A percentile compares a stretch with the other conserved stretches of the same genome.
Conservation (phyloP, 2,888 invertebrate species). For the Raillietiella orientalis region DNA sequence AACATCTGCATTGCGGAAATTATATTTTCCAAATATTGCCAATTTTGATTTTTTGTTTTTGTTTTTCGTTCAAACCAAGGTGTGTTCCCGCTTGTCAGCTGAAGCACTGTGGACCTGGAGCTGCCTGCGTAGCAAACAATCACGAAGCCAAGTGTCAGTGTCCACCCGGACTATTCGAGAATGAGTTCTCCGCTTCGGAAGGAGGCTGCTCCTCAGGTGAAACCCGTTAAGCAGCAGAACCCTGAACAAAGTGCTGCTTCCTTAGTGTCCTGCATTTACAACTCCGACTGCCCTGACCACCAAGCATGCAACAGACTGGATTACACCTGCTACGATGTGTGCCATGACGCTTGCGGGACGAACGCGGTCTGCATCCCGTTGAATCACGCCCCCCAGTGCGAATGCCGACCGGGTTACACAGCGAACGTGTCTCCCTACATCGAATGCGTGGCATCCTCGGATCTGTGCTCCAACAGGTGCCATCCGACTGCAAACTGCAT, state of each 20-base stretch:
- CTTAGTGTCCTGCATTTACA: conserved; percentile 12
- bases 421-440: conserved; percentile 55
- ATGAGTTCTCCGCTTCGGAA: too few species aligned
- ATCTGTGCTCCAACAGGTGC: conserved; percentile 21
- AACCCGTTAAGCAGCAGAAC: too few species aligned
- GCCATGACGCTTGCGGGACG: conserved; percentile 47
- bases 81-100: conserved; percentile 46
- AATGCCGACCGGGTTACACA: conserved; percentile 50
- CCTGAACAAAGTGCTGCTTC: too few species aligned
- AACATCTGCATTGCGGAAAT: too few species aligned
- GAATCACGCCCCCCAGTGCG: conserved; percentile 44
- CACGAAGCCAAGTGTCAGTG: conserved; percentile 67
- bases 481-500: conserved; percentile 48
- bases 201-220: too few species aligned
- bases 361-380: conserved; percentile 65
- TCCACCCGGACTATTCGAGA: conserved; percentile 50
- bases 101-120: conserved; percentile 45
- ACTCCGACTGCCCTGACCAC: conserved; percentile 26
- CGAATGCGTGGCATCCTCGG: conserved; percentile 26
- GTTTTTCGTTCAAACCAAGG: conserved; percentile 14
- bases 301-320: conserved; percentile 52
- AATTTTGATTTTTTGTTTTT: conserved; percentile 2
- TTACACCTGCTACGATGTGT: conserved; percentile 46
- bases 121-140: conserved; percentile 58
- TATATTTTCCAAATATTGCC: too few species aligned